These are phyloP conservation scores for Himalopsyche phryganea DNA, from an alignment of 1,140 invertebrate species.

Conservation along the genomic window DNA sequence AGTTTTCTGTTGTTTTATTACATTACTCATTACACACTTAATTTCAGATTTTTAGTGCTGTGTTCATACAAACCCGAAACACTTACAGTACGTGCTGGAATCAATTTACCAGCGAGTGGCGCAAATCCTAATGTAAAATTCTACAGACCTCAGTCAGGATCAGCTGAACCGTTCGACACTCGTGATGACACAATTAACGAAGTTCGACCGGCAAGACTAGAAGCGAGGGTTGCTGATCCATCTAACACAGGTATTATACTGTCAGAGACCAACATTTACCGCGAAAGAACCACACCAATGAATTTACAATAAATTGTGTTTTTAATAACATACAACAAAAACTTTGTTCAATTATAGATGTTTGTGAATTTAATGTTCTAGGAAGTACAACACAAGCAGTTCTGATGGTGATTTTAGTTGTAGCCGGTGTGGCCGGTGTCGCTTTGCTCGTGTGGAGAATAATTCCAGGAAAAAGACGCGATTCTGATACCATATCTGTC, in stretches of 20 bases:
- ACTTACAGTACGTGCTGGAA: constrained; percentile 70
- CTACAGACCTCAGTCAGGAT: constrained; percentile 41
- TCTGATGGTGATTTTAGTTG: constrained; percentile 48
- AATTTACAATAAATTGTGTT: no score
- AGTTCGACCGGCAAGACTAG: constrained; percentile 45
- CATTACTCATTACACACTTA: no score
- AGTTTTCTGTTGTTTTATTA: no score
- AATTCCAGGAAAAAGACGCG: constrained; percentile 46
- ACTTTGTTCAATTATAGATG: neutral
- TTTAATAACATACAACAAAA: no score
- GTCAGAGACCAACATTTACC: no score
- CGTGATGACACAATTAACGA: constrained; percentile 46
- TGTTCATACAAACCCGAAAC: constrained; percentile 78
- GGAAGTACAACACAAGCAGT: constrained; percentile 32
- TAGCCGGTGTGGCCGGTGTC: constrained; percentile 48
- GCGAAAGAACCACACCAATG: no score
- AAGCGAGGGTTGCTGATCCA: constrained; percentile 43
- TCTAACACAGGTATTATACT: constrained; percentile 38
- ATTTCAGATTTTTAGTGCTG: constrained; percentile 64
- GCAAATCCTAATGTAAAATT: constrained; percentile 46
- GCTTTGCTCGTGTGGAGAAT: constrained; percentile 49
- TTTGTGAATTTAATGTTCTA: constrained; percentile 14
- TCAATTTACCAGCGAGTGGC: constrained; percentile 58
- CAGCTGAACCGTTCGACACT: constrained; percentile 47
- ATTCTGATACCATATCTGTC: constrained; percentile 36